Conservation (phyloP, 2,797 vertebrate genomes). For the Sylvilagus floridanus region DNA sequence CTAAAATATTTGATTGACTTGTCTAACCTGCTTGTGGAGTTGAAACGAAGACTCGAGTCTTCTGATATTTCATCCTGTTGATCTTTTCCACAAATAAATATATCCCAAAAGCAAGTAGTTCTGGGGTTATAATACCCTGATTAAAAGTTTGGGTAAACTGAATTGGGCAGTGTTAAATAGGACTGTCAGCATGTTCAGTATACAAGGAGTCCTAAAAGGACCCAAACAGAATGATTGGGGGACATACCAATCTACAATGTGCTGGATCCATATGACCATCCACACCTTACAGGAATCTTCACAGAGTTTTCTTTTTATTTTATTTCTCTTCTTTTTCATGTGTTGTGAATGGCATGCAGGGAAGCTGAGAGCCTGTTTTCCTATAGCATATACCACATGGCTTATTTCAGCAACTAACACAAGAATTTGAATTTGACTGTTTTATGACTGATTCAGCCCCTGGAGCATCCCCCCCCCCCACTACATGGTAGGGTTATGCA, state of each 20-base stretch:
- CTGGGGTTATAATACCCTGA: neutral
- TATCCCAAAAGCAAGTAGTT: neutral
- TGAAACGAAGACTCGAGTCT: constrained; percentile 33
- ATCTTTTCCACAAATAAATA: constrained; percentile 68
- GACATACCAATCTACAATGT: neutral
- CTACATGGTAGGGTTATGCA: neutral
- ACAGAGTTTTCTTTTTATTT: neutral
- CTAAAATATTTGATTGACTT: neutral
- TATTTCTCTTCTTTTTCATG: too few relatives aligned
- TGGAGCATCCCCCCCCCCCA: neutral
- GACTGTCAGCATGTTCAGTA: neutral
- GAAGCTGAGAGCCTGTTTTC: neutral
- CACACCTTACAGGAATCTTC: neutral
- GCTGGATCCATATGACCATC: neutral
- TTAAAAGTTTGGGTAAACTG: neutral
- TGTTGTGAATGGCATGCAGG: neutral
- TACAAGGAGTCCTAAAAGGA: neutral
- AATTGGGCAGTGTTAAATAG: neutral
- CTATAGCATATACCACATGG: neutral
- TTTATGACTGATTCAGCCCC: neutral
- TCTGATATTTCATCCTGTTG: constrained; percentile 71
- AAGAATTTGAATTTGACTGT: neutral
- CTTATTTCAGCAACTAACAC: neutral
- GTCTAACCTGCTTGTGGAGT: neutral
- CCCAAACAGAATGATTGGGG: neutral